phyloP scores from a whole-genome alignment of 2,888 invertebrate genomes.

The Eupithecia inturbata region DNA sequence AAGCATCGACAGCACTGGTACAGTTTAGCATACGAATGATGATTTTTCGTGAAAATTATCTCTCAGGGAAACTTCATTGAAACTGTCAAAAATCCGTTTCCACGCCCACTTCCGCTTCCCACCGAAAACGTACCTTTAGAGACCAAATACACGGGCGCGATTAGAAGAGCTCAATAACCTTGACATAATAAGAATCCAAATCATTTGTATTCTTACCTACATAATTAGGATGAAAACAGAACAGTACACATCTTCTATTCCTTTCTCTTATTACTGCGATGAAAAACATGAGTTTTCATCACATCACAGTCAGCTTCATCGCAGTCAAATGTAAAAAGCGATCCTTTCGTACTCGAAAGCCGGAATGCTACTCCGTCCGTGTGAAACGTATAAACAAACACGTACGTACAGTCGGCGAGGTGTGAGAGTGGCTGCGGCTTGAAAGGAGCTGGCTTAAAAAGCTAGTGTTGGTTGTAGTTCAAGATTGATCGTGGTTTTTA shows the following conservation, averaged over 20 bases:
- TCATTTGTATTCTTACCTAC: not conserved
- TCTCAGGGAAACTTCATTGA: not conserved
- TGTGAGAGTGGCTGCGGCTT: constrained; percentile 60
- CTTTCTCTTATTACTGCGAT: not conserved
- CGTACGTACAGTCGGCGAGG: constrained; percentile 52
- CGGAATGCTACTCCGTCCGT: constrained; percentile 63
- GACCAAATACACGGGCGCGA: not conserved
- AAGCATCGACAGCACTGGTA: not conserved
- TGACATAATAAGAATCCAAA: not conserved
- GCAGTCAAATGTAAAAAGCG: constrained; percentile 61
- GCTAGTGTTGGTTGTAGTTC: constrained; percentile 45
- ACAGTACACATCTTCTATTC: not conserved
- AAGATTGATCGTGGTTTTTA: not conserved
- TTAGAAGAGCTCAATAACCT: not conserved
- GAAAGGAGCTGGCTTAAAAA: constrained; percentile 63
- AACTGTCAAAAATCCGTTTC: not conserved
- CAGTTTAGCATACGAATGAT: no score
- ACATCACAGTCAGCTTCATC: constrained; percentile 36
- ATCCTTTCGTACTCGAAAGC: constrained; percentile 66
- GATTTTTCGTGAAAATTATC: no score
- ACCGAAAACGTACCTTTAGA: not conserved
- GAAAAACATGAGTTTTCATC: constrained; percentile 15
- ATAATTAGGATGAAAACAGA: not conserved
- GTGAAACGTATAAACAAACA: constrained; percentile 76
- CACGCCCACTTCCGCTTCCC: not conserved